phyloP scores from a whole-genome alignment of 2,113 vertebrate species.

The Apaloderma vittatum region DNA sequence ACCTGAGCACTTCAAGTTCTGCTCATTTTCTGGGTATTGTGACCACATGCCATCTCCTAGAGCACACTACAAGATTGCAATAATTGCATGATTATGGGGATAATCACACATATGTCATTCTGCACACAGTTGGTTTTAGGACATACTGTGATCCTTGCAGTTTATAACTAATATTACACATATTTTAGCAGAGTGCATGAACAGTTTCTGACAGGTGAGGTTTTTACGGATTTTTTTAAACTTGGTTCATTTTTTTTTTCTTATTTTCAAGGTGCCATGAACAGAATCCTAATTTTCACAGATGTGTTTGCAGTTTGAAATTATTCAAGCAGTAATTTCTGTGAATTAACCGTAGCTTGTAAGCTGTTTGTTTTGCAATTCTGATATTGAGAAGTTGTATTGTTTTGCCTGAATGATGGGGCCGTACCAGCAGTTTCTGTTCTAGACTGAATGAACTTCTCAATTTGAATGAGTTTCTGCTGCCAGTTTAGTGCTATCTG shows the following conservation, averaged over 20 bases:
- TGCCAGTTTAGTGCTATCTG: background rate
- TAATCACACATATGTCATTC: background rate
- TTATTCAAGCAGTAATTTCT: background rate
- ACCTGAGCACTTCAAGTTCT: background rate
- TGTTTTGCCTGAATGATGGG: background rate
- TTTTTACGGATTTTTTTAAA: background rate
- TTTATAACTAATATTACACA: background rate
- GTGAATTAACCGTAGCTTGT: background rate
- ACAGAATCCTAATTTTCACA: background rate
- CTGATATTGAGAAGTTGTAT: background rate
- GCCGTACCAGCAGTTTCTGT: background rate
- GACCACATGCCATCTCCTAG: background rate
- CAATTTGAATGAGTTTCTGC: background rate
- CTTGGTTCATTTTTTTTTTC: background rate
- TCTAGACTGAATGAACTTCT: background rate
- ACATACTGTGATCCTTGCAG: background rate
- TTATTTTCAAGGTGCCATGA: background rate
- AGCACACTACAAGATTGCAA: background rate
- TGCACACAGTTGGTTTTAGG: background rate
- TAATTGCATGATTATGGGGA: background rate
- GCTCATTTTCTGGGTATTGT: rapidly evolving
- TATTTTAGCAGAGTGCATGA: background rate
- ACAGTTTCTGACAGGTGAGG: background rate
- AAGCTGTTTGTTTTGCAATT: background rate
- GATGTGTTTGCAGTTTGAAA: background rate